A percentile compares a stretch with the other conserved stretches of the same genome.
phyloP scores from a whole-genome alignment of 2,888 invertebrate genomes.

The Ormyrus labotus region DNA sequence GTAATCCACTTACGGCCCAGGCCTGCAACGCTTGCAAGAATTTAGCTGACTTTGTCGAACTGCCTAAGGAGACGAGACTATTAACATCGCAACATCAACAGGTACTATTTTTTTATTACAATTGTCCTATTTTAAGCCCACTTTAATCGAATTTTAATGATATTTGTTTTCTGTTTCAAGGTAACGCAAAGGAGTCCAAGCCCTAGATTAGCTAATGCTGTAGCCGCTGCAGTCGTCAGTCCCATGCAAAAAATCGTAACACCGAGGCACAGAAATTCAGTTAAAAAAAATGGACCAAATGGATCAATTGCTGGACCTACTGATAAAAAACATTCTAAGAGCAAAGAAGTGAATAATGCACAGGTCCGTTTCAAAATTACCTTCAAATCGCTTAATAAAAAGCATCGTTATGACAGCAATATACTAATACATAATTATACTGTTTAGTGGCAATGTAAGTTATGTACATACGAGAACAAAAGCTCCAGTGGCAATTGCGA shows the following conservation, averaged over 20 bases:
- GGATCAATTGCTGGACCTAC: constrained; percentile 35
- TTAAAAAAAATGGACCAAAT: constrained; percentile 68
- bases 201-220: constrained; percentile 64
- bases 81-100: constrained; percentile 32
- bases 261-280: constrained; percentile 72
- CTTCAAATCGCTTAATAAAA: not conserved
- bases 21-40: constrained; percentile 88
- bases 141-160: not conserved
- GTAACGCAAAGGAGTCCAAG: constrained; percentile 72
- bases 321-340: constrained; percentile 69
- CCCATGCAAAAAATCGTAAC: constrained; percentile 68
- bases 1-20: constrained; percentile 84
- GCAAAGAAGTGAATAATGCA: constrained; percentile 65
- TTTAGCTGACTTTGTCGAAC: constrained; percentile 75
- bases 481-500: constrained; percentile 81
- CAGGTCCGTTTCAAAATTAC: constrained; percentile 61
- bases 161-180: not conserved
- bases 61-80: constrained; percentile 66
- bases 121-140: not conserved
- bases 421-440: not conserved
- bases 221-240: constrained; percentile 60
- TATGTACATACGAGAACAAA: constrained; percentile 89
- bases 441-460: constrained; percentile 84
- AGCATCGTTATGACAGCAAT: not conserved
- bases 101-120: not conserved